Conservation (phyloP, 2,113 vertebrate genomes). For the Mus spicilegus region DNA sequence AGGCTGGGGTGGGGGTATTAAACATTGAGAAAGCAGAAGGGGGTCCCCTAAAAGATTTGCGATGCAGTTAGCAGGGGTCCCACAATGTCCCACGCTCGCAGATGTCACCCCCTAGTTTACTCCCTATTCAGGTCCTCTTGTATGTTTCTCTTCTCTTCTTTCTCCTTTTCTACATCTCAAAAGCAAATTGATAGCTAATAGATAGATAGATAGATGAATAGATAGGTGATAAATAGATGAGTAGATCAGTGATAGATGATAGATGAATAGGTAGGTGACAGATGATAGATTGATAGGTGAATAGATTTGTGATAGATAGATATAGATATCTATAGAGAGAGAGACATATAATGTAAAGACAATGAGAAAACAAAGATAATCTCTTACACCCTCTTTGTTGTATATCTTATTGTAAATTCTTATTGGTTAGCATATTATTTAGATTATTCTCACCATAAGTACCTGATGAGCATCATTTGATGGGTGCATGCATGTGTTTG, state of each 20-base stretch:
- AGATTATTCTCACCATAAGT: not conserved
- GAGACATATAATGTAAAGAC: not conserved
- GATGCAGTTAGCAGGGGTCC: constrained; percentile 37
- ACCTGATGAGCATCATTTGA: not conserved
- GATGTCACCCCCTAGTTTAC: not conserved
- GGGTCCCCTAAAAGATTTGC: not conserved
- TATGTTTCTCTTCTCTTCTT: constrained; percentile 18
- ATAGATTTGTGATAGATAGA: not conserved
- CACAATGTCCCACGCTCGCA: not conserved
- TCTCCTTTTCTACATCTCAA: constrained; percentile 2
- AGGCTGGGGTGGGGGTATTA: not conserved
- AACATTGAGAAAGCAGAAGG: not conserved
- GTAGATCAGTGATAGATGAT: not conserved
- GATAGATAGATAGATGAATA: not conserved
- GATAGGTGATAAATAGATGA: not conserved
- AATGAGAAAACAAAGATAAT: not conserved
- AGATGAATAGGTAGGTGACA: too few relatives aligned
- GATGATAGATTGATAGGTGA: too few relatives aligned
- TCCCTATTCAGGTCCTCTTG: not conserved
- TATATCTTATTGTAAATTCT: not conserved
- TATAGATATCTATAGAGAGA: not conserved
- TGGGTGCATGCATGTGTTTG: not conserved
- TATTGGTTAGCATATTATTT: not conserved
- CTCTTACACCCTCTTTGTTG: not conserved
- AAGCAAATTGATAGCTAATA: not conserved